Evolutionary conservation across 2,888 invertebrate species (phyloP).

Genomic region (Fragum sueziense): DNA sequence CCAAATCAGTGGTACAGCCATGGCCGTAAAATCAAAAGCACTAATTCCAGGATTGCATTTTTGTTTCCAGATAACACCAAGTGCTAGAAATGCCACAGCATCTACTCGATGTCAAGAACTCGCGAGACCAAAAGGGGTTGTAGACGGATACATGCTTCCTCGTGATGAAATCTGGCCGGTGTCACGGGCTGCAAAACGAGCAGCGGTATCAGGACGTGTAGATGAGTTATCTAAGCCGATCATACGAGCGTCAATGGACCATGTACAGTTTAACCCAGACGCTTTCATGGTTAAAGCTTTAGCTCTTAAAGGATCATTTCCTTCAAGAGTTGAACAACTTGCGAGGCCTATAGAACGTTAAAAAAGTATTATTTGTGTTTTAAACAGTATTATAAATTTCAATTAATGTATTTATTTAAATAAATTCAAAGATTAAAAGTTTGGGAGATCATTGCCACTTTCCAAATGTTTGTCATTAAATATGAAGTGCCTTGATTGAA

Average conservation of each 20-base stretch:
- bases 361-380: conserved; percentile 6
- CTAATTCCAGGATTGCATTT: no score
- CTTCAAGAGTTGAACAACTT: conserved; percentile 71
- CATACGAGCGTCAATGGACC: conserved; percentile 78
- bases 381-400: conserved; percentile 1
- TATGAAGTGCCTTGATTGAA: background rate
- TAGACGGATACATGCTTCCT: conserved; percentile 74
- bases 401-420: background rate
- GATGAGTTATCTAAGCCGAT: conserved; percentile 73
- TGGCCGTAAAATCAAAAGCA: no score
- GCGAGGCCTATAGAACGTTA: conserved; percentile 74
- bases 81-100: conserved; percentile 74
- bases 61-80: conserved; percentile 70
- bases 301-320: conserved; percentile 75
- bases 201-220: conserved; percentile 64
- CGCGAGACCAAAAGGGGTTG: conserved; percentile 71
- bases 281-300: conserved; percentile 77
- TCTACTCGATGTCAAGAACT: conserved; percentile 72
- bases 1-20: no score
- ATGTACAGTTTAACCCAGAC: conserved; percentile 79
- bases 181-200: conserved; percentile 70
- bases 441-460: background rate
- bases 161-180: conserved; percentile 74
- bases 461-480: conserved; percentile 10
- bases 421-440: background rate